phyloP scores from a whole-genome alignment of 1,140 invertebrate genomes.

The Zaprionus davidi region DNA sequence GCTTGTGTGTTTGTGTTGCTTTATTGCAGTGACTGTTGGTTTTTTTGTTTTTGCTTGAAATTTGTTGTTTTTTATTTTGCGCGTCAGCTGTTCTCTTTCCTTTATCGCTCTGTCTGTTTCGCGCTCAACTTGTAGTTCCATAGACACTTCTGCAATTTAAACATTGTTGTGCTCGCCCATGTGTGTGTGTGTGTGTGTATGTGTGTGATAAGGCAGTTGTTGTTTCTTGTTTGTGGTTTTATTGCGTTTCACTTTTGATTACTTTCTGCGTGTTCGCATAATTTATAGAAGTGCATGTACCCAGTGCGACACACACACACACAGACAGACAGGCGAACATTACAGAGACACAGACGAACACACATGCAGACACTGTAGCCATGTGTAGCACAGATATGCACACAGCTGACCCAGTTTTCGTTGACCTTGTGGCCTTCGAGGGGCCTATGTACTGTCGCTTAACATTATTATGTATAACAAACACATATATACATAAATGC shows the following conservation, averaged over 20 bases:
- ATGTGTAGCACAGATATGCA: conserved; percentile 60
- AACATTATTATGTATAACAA: conserved; percentile 12
- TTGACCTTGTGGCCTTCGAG: conserved; percentile 70
- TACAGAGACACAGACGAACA: conserved; percentile 53
- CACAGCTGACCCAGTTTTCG: conserved; percentile 71
- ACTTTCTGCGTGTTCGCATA: conserved; percentile 40
- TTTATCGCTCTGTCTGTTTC: conserved; percentile 52
- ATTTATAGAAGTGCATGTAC: conserved; percentile 20
- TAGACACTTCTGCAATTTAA: conserved; percentile 39
- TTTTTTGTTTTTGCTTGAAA: conserved; percentile 38
- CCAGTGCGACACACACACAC: conserved; percentile 5
- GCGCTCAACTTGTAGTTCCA: conserved; percentile 25
- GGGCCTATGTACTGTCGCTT: conserved; percentile 26
- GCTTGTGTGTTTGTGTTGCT: conserved; percentile 22
- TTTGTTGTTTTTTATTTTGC: conserved; percentile 30
- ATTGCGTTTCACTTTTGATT: conserved; percentile 47
- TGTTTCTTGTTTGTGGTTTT: conserved; percentile 32
- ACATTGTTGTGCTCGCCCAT: conserved; percentile 38
- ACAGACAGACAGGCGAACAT: conserved; percentile 18
- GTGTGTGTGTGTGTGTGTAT: neutral
- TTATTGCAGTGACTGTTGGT: conserved; percentile 28
- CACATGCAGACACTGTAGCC: conserved; percentile 12
- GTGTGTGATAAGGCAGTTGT: conserved; percentile 28
- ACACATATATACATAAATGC: conserved; percentile 24
- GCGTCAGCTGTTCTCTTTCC: conserved; percentile 63